A percentile compares a stretch with the other conserved stretches of the same genome.
These are phyloP conservation scores for Hymenochirus boettgeri DNA, from an alignment of 2,113 vertebrate species.

Conservation along the genomic window DNA sequence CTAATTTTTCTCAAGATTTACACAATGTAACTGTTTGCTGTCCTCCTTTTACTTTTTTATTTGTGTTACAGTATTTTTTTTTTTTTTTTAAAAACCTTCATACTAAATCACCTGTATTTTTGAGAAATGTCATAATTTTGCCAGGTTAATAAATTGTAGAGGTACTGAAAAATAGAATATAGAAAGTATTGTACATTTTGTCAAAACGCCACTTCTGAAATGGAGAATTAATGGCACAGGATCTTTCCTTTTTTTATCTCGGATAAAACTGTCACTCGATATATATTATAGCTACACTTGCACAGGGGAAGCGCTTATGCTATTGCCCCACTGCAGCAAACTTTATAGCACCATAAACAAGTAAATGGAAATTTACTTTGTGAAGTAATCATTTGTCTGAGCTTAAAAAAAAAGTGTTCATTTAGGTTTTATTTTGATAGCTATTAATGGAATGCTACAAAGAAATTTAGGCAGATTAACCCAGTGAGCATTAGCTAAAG, in stretches of 20 bases:
- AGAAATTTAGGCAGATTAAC: too few relatives aligned
- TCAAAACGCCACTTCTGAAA: constrained; percentile 12
- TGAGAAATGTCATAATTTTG: not conserved
- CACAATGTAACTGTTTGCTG: too few relatives aligned
- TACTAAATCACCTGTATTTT: not conserved
- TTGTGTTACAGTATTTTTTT: too few relatives aligned
- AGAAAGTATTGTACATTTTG: constrained; percentile 19
- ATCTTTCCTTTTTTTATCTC: constrained; percentile 22
- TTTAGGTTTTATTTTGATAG: too few relatives aligned
- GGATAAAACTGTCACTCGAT: constrained; percentile 32
- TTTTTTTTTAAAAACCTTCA: not conserved
- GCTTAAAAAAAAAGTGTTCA: too few relatives aligned
- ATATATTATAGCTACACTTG: constrained; percentile 20
- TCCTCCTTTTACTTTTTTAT: too few relatives aligned
- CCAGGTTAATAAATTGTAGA: not conserved
- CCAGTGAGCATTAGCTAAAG: too few relatives aligned
- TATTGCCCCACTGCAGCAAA: constrained; percentile 17
- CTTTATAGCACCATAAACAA: constrained; percentile 20
- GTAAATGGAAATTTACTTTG: too few relatives aligned
- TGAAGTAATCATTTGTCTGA: too few relatives aligned
- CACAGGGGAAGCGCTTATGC: constrained; percentile 9
- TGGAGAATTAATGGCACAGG: constrained; percentile 22
- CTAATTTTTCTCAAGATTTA: too few relatives aligned
- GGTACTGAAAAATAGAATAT: not conserved
- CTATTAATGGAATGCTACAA: too few relatives aligned